Percentiles rank a stretch among this genome's conserved stretches.
Conservation (phyloP, 1,140 invertebrate species). For the Cotesia typhae region DNA sequence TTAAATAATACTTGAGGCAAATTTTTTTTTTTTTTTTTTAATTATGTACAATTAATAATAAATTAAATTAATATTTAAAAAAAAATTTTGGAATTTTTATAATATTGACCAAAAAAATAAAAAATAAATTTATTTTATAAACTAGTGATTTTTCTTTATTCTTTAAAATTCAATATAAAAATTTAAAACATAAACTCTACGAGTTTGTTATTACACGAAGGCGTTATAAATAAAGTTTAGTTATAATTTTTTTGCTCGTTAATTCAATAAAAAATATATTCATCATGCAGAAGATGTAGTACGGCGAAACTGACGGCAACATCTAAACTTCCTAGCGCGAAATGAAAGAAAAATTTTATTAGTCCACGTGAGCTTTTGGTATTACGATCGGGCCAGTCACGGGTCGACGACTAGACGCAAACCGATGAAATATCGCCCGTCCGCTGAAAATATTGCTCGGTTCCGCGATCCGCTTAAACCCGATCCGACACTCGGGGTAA, state of each 20-base stretch:
- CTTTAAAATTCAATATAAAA: too few species aligned
- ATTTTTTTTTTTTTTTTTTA: too few species aligned
- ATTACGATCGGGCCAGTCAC: conserved; percentile 40
- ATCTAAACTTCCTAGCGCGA: conserved; percentile 18
- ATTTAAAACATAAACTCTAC: too few species aligned
- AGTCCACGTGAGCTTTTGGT: conserved; percentile 20
- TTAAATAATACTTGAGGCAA: too few species aligned
- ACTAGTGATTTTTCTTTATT: too few species aligned
- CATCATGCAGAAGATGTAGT: neutral
- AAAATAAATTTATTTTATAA: too few species aligned
- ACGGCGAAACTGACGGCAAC: conserved; percentile 16
- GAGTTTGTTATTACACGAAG: too few species aligned
- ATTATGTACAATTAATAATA: too few species aligned
- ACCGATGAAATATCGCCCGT: conserved; percentile 43
- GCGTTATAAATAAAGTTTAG: neutral
- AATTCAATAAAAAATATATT: conserved; percentile 7
- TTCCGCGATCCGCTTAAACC: conserved; percentile 40
- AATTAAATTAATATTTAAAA: too few species aligned
- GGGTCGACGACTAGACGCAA: conserved; percentile 30
- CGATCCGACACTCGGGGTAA: conserved; percentile 25
- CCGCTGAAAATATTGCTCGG: conserved; percentile 45
- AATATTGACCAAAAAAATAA: too few species aligned
- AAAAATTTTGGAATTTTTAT: too few species aligned
- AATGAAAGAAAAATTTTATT: conserved; percentile 28
- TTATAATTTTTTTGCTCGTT: neutral